Conservation (phyloP, 2,888 invertebrate species). For the Kuschelorhynchus macadamiae region DNA sequence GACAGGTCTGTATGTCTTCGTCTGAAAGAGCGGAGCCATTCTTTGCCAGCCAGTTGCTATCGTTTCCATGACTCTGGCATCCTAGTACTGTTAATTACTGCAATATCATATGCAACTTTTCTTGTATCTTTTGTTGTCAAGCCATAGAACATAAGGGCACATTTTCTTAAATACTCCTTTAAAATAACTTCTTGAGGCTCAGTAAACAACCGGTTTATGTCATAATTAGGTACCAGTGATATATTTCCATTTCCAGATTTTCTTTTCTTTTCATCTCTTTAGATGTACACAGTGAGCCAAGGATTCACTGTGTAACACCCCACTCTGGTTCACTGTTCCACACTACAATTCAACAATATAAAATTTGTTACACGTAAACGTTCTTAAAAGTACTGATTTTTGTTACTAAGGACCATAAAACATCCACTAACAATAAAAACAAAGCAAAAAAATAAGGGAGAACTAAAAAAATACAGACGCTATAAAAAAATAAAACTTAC, state of each 20-base stretch:
- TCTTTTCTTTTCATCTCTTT: background rate
- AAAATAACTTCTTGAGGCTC: background rate
- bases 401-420: too few species aligned
- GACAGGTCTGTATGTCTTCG: too few species aligned
- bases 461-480: too few species aligned
- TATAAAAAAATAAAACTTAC: too few species aligned
- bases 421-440: too few species aligned
- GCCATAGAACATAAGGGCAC: conserved; percentile 3
- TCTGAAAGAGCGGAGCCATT: background rate
- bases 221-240: conserved; percentile 11
- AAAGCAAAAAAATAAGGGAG: too few species aligned
- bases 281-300: conserved; percentile 1
- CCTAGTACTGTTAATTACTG: conserved; percentile 1
- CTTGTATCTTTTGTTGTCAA: conserved; percentile 2
- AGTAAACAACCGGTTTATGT: conserved; percentile 3
- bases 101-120: conserved; percentile 10
- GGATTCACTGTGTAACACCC: background rate
- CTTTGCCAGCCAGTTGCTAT: background rate
- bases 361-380: too few species aligned
- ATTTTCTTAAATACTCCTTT: background rate
- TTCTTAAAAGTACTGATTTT: too few species aligned
- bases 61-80: background rate
- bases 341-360: too few species aligned
- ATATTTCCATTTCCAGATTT: background rate
- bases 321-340: too few species aligned